Percentiles rank a stretch among this genome's conserved stretches.
Conservation (phyloP, 2,113 vertebrate genomes). For the Sapajus apella region DNA sequence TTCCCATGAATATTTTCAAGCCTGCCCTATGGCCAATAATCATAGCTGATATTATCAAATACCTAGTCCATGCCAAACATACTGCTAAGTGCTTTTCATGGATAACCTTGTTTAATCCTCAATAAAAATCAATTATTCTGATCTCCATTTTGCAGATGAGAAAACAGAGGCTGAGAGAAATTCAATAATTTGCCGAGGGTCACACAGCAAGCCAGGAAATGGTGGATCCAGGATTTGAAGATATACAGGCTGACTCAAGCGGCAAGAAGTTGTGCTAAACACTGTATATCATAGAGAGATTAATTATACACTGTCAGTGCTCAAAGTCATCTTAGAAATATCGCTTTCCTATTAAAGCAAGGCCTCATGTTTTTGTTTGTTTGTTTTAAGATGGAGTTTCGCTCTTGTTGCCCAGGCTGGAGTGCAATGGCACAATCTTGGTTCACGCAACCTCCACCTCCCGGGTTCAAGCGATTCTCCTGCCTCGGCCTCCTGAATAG, state of each 20-base stretch:
- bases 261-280: not conserved
- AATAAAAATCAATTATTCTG: not conserved
- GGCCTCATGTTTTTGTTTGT: not conserved
- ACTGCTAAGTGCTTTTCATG: not conserved
- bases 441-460: no score
- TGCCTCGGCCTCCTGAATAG: no score
- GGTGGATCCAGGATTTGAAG: not conserved
- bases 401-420: no score
- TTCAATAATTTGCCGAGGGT: not conserved
- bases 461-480: no score
- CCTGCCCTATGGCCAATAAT: not conserved
- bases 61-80: not conserved
- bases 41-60: not conserved
- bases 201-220: not conserved
- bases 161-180: not conserved
- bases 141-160: not conserved
- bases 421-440: no score
- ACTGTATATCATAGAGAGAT: not conserved
- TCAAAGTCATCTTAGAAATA: not conserved
- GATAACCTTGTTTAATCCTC: not conserved
- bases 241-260: not conserved
- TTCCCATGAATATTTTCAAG: not conserved
- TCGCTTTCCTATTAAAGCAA: not conserved
- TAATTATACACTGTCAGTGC: not conserved
- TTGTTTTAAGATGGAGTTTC: no score